Base-by-base conservation (phyloP, 2,888 invertebrate genomes). In the Harpalus rufipes region DNA sequence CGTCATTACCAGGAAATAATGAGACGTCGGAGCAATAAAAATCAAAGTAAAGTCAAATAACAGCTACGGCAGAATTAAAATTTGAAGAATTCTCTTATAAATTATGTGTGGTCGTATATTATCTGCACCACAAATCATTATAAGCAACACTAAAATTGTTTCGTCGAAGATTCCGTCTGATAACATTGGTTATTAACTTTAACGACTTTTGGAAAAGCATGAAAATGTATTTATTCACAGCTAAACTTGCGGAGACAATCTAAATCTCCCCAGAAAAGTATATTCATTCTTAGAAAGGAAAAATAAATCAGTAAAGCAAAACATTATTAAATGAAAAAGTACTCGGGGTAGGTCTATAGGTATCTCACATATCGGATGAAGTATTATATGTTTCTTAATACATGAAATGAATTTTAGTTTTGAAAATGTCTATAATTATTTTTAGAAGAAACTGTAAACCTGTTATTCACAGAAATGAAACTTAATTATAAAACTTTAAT, bases 111-210 rank as follows among this genome's bases (percentile, higher is more conserved):
- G 74, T 72, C 59, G 74, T 59, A 44, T 12, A 59, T 74, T 83
- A 83, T 83, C 83, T 83, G 21, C 16, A 59, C 44, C 16, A 83
- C 74, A 72, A 56, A 83, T 83, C 83, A 83, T 83, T 83, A 74
- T 39, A 72, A 76, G 74, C 25, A 58, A 83, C 83, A 74, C 41
- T 74, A 76, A 83, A 83, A 74, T 83, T 83, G 59, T 83, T 58
- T 82, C 74, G 58, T 61, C 14, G 41, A 83, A 83, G 83, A 83
- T 83, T 83, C 61, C 58, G 74, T 76, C 72, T 32, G 83, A 83
- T 83, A 83, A 56, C 83, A 68, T 81, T 81, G 81, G 65, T 68
- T 81, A 83, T 83, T 83, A 83, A 83, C 74, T 83, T 83, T 83
- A 76, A 83, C 83, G 83, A 83, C 76, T 44, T 74, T 83, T 83